Conservation (phyloP, 1,140 invertebrate species). For the Babylonia areolata region DNA sequence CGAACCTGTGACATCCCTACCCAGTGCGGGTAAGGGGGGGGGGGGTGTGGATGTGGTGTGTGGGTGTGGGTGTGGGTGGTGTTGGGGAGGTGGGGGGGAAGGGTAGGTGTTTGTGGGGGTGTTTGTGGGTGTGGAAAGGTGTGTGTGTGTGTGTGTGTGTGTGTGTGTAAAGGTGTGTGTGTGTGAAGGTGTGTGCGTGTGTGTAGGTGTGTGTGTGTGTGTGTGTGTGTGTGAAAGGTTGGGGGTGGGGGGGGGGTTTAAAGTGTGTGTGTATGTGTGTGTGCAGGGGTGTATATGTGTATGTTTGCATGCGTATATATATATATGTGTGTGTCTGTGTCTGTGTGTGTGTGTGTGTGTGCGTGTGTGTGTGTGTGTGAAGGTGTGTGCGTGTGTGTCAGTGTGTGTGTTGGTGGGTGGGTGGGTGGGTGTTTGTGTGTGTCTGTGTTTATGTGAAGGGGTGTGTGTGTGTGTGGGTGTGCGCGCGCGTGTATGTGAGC, state of each 20-base stretch:
- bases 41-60: not conserved
- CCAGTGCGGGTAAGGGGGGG: conserved; percentile 49
- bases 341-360: not conserved
- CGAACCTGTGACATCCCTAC: conserved; percentile 44
- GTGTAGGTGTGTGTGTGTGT: not conserved
- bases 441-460: too few species aligned
- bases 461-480: too few species aligned
- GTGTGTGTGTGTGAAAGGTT: not conserved
- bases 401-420: too few species aligned
- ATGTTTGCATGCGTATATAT: not conserved
- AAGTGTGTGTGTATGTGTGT: not conserved
- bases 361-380: too few species aligned
- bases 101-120: not conserved
- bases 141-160: not conserved
- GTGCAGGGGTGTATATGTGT: too few species aligned
- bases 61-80: not conserved
- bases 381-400: too few species aligned
- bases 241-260: too few species aligned
- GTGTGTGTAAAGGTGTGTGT: not conserved
- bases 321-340: not conserved
- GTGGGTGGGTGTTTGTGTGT: too few species aligned
- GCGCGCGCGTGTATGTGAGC: too few species aligned
- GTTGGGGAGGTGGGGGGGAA: too few species aligned
- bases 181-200: not conserved
- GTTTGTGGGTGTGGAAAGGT: not conserved